Evolutionary conservation across 2,113 vertebrate species (phyloP), one percentile per base, ranked within the genome.

Genomic region (Hydrolagus affinis): DNA sequence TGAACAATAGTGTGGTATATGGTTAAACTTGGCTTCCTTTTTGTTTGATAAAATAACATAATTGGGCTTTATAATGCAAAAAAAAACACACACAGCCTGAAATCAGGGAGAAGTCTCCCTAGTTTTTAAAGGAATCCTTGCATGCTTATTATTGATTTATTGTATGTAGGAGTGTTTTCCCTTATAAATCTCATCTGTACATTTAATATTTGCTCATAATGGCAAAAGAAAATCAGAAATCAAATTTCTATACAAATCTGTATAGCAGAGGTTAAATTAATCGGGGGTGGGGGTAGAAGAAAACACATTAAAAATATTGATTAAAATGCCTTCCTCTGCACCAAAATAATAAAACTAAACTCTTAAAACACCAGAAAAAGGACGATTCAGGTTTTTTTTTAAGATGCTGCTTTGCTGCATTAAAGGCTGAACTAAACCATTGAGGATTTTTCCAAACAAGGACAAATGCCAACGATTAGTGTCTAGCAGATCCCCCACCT

Each of bases 371-470:
- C 15, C 30, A 21, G 0, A 83, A 62, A 23, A 25, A 14, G 9
- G 59, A 83, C 17, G 66, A 66, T 8, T 66, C 60, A 59, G 30
- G 44, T 1, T 44, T 44, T 44, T 44, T 44, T 44, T 44, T 11
- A 17, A 12, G 66, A 68, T 83, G 60, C 14, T 83, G 19, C 9
- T 32, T 83, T 83, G 64, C 11, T 28, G 8, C 17, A 32, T 83
- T 83, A n/a, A 66, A 83, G 66, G 8, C 15, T 83, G 78, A 83
- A 44, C 59, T 32, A 32, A 83, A 64, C n/a, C 12, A 83, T 15
- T 68, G 78, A 66, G 15, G 44, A 32, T 17, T 19, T 28, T 30
- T 32, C 30, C 60, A 28, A 66, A 83, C 62, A 68, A 8, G 60
- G 30, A 75, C 73, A 75, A 75, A 75, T 8, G 21, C 19, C 28